phyloP scores from a whole-genome alignment of 2,888 invertebrate species.

The Amiota communis region DNA sequence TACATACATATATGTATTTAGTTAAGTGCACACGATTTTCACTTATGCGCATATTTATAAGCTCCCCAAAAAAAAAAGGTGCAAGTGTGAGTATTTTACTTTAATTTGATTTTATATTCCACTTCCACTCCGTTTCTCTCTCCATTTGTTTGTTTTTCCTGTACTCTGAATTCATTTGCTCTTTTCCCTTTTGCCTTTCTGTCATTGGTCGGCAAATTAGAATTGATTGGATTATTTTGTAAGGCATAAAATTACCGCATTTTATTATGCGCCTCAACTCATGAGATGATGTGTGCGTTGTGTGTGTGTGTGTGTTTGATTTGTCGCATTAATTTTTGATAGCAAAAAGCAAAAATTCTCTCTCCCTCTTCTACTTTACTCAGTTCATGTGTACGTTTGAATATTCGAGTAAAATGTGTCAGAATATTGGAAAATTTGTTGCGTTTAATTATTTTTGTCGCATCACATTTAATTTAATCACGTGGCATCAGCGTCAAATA shows the following conservation, averaged over 20 bases:
- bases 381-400: background rate
- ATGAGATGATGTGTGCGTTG: background rate
- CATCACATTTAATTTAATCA: constrained; percentile 61
- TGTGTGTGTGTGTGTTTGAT: constrained; percentile 32
- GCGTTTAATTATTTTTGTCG: constrained; percentile 35
- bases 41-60: constrained; percentile 35
- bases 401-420: too few relatives aligned
- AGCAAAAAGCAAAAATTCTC: background rate
- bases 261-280: background rate
- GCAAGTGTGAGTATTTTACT: constrained; percentile 10
- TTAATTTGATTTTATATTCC: constrained; percentile 43
- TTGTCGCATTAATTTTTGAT: constrained; percentile 12
- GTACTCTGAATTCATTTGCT: too few relatives aligned
- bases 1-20: constrained; percentile 44
- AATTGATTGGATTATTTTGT: constrained; percentile 27
- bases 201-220: constrained; percentile 13
- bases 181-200: too few relatives aligned
- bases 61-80: constrained; percentile 10
- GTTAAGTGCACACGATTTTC: constrained; percentile 63
- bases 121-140: background rate
- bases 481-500: constrained; percentile 61
- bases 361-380: background rate
- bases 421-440: constrained; percentile 11
- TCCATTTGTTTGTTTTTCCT: background rate
- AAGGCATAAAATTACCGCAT: constrained; percentile 13